Evolutionary conservation across 2,888 invertebrate genomes (phyloP).

Genomic region (Pheosia gnoma): DNA sequence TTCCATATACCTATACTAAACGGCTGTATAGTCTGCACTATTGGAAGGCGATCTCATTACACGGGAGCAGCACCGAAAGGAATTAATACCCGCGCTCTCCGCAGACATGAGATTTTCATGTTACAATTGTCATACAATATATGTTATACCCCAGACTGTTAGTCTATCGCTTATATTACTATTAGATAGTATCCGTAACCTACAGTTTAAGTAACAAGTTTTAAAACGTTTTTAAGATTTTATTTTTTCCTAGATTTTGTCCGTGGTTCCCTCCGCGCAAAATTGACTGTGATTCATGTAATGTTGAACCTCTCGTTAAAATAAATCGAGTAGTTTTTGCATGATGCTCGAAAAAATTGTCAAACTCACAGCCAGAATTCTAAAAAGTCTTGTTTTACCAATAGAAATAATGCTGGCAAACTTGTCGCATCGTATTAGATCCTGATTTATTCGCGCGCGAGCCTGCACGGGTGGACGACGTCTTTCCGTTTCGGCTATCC

Average conservation of each 20-base stretch:
- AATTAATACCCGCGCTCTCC: constrained; percentile 71
- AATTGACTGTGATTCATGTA: too few relatives aligned
- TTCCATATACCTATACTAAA: neutral
- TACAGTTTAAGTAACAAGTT: too few relatives aligned
- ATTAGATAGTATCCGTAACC: constrained; percentile 32
- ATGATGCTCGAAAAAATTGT: too few relatives aligned
- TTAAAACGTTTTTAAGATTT: too few relatives aligned
- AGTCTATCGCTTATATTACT: constrained; percentile 47
- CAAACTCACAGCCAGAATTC: too few relatives aligned
- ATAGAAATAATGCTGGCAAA: constrained; percentile 75
- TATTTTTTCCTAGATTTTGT: too few relatives aligned
- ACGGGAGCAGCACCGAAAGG: constrained; percentile 59
- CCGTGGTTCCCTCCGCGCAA: too few relatives aligned
- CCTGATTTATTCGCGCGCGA: constrained; percentile 77
- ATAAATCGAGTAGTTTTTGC: too few relatives aligned
- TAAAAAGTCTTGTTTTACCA: constrained; percentile 26
- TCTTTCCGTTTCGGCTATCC: constrained; percentile 55
- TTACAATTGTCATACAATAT: constrained; percentile 53
- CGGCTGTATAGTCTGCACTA: neutral
- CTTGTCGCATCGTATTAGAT: constrained; percentile 75
- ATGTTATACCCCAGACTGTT: constrained; percentile 50
- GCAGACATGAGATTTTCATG: constrained; percentile 68
- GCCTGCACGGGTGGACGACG: constrained; percentile 69
- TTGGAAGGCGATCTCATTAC: constrained; percentile 51
- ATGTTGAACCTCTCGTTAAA: too few relatives aligned